phyloP scores from a whole-genome alignment of 2,113 vertebrate genomes.

The Centropus unirufus region DNA sequence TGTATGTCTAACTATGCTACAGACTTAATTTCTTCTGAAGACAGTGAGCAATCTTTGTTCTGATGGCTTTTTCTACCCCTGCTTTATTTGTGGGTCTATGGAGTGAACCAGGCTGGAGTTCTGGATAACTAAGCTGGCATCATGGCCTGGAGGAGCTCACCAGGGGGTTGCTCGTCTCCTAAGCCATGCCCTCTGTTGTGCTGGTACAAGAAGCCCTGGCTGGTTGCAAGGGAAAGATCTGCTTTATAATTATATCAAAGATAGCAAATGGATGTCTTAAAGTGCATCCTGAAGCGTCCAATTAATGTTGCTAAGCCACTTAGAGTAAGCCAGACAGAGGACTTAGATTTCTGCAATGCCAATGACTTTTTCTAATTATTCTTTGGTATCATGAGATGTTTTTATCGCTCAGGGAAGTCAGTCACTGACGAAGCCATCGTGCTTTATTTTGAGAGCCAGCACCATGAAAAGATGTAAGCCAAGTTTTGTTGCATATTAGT shows the following conservation, averaged over 20 bases:
- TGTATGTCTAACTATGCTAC: background rate
- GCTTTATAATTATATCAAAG: background rate
- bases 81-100: background rate
- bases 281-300: background rate
- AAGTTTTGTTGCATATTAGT: rapidly evolving
- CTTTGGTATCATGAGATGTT: background rate
- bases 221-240: background rate
- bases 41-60: background rate
- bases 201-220: background rate
- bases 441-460: background rate
- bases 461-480: background rate
- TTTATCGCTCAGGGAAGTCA: background rate
- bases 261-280: background rate
- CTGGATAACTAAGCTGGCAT: background rate
- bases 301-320: slow-evolving; percentile 21
- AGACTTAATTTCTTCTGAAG: slow-evolving; percentile 14
- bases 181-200: background rate
- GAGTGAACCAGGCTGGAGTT: background rate
- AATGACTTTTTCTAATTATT: background rate
- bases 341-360: background rate
- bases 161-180: background rate
- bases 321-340: background rate
- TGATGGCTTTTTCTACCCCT: background rate
- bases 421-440: background rate
- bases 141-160: background rate